A percentile compares a stretch with the other conserved stretches of the same genome.
Conservation (phyloP, 1,140 invertebrate genomes). For the Drosophila erecta region DNA sequence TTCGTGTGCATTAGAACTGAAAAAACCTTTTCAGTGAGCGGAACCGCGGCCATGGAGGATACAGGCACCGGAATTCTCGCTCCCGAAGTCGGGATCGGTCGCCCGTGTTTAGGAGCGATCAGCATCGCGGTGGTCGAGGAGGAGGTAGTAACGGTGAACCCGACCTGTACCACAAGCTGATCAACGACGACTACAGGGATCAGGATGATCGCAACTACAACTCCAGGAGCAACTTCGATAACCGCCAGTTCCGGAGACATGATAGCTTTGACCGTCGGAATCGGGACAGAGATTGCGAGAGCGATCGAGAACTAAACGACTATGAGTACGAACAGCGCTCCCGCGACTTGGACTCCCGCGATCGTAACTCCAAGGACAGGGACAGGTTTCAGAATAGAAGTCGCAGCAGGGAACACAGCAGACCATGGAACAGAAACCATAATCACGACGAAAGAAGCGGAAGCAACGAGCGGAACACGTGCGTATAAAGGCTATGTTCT, state of each 20-base stretch:
- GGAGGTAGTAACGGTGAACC: constrained; percentile 43
- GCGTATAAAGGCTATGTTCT: not conserved
- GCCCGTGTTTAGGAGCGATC: constrained; percentile 15
- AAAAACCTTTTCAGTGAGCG: constrained; percentile 40
- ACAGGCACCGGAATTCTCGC: constrained; percentile 52
- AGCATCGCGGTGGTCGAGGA: constrained; percentile 34
- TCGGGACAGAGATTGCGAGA: constrained; percentile 11
- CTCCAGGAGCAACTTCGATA: constrained; percentile 52
- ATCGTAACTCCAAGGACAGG: constrained; percentile 23
- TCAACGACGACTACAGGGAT: constrained; percentile 72
- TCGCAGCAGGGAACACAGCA: constrained; percentile 5
- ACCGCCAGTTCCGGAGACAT: constrained; percentile 61
- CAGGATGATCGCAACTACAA: constrained; percentile 61
- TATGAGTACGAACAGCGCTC: constrained; percentile 30
- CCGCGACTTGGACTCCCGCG: constrained; percentile 12
- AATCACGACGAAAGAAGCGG: constrained; percentile 18
- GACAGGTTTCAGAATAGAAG: constrained; percentile 11
- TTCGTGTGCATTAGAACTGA: not conserved
- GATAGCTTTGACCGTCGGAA: constrained; percentile 47
- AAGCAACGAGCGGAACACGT: constrained; percentile 24
- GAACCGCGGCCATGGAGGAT: constrained; percentile 37
- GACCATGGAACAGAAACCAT: constrained; percentile 24
- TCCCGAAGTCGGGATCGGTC: constrained; percentile 74
- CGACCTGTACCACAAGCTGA: constrained; percentile 75
- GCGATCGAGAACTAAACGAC: constrained; percentile 54